phyloP scores from a whole-genome alignment of 2,113 vertebrate species.

The Leucopternis melanops region DNA sequence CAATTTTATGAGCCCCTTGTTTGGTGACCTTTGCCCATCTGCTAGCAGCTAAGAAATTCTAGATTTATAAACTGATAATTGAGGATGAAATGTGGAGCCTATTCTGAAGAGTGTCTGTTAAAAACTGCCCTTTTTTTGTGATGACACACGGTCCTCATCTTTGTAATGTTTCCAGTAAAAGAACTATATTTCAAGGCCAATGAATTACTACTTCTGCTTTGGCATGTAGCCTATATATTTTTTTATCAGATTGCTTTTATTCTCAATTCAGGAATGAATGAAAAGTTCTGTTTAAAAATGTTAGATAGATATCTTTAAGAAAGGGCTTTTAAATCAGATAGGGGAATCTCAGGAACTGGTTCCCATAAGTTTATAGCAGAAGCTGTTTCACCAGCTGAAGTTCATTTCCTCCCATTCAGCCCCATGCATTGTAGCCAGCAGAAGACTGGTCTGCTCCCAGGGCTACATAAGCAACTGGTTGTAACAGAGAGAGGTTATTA shows the following conservation, averaged over 20 bases:
- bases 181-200: not conserved
- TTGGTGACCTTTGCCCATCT: not conserved
- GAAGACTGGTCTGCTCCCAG: not conserved
- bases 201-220: not conserved
- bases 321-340: not conserved
- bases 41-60: not conserved
- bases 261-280: constrained; percentile 18
- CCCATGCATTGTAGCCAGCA: not conserved
- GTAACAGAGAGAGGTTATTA: not conserved
- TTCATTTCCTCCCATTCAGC: not conserved
- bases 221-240: not conserved
- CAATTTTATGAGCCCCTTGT: not conserved
- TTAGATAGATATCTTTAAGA: not conserved
- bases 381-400: not conserved
- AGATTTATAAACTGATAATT: constrained; percentile 19
- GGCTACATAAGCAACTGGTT: not conserved
- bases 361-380: not conserved
- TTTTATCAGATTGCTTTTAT: constrained; percentile 38
- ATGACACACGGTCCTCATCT: not conserved
- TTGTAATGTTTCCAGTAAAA: not conserved
- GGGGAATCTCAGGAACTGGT: not conserved
- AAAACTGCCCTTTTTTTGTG: not conserved
- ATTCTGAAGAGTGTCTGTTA: not conserved
- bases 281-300: constrained; percentile 6
- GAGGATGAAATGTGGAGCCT: not conserved